These are phyloP conservation scores for Quiscalus mexicanus DNA, from an alignment of 2,113 vertebrate species.

Conservation along the genomic window DNA sequence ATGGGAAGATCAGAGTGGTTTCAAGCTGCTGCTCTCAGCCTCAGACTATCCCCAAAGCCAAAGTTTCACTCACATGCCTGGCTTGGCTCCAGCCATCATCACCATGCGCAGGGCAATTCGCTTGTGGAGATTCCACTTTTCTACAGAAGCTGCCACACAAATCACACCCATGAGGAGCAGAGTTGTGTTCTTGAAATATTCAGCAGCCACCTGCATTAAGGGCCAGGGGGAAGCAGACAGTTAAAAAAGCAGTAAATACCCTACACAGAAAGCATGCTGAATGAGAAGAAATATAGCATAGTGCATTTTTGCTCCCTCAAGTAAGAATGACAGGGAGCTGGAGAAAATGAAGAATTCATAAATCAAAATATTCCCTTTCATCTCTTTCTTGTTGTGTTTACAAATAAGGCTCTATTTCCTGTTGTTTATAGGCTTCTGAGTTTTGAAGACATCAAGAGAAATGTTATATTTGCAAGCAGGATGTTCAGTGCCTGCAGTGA, in stretches of 20 bases:
- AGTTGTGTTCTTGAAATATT: slow-evolving; percentile 98
- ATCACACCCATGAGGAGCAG: slow-evolving; percentile 96
- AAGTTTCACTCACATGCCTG: slow-evolving; percentile 88
- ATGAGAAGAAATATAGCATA: neutral
- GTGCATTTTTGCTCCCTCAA: neutral
- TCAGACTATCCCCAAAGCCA: neutral
- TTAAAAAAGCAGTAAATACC: neutral
- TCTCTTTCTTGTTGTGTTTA: neutral
- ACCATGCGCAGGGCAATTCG: slow-evolving; percentile 96
- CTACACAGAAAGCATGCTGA: neutral
- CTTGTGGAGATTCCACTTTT: slow-evolving; percentile 98
- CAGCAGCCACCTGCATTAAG: slow-evolving; percentile 86
- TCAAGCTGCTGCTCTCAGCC: neutral
- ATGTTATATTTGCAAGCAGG: neutral
- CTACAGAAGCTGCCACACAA: slow-evolving; percentile 94
- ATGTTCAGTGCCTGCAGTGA: neutral
- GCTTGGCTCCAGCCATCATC: slow-evolving; percentile 95
- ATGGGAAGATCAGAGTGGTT: neutral
- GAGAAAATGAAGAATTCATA: neutral
- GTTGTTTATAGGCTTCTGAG: neutral
- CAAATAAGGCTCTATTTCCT: neutral
- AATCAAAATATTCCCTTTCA: neutral
- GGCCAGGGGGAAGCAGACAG: neutral
- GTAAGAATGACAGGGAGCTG: neutral
- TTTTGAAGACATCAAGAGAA: neutral